phyloP scores from a whole-genome alignment of 2,888 invertebrate species.

The Trypoxylon attenuatum region DNA sequence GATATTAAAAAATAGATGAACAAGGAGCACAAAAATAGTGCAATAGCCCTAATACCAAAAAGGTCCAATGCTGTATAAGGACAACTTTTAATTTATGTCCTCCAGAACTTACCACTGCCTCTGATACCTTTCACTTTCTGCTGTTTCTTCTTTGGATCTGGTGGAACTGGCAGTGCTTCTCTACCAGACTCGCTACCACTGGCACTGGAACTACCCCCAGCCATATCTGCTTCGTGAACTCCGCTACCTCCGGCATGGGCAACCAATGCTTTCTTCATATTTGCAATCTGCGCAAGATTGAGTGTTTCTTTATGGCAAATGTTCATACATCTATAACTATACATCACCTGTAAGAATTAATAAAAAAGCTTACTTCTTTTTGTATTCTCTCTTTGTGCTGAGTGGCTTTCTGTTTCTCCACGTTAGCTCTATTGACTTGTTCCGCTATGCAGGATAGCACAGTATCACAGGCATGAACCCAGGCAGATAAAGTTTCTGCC shows the following conservation, averaged over 20 bases:
- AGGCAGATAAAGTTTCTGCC: slow-evolving; percentile 87
- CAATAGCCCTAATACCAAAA: slow-evolving; percentile 13
- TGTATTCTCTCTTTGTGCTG: slow-evolving; percentile 89
- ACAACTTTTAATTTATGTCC: slow-evolving; percentile 62
- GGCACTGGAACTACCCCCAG: slow-evolving; percentile 83
- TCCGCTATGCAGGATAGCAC: slow-evolving; percentile 92
- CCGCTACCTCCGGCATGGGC: slow-evolving; percentile 80
- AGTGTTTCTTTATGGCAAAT: too few species aligned
- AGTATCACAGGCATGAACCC: slow-evolving; percentile 93
- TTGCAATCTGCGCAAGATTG: slow-evolving; percentile 86
- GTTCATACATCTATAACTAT: too few species aligned
- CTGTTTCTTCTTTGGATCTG: slow-evolving; percentile 76
- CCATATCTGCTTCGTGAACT: slow-evolving; percentile 87
- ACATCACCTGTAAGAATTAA: not conserved
- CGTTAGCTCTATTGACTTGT: slow-evolving; percentile 91
- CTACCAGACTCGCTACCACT: slow-evolving; percentile 77
- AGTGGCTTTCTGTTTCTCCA: slow-evolving; percentile 87
- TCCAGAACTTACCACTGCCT: slow-evolving; percentile 83
- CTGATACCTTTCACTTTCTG: slow-evolving; percentile 82
- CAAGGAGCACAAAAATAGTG: slow-evolving; percentile 5
- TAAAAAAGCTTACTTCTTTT: slow-evolving; percentile 81
- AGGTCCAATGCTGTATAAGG: slow-evolving; percentile 16
- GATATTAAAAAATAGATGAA: slow-evolving; percentile 12
- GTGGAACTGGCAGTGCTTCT: slow-evolving; percentile 71
- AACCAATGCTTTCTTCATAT: slow-evolving; percentile 92